Base-by-base conservation (phyloP, 2,888 invertebrate species). In the Tricholauxania praeusta region DNA sequence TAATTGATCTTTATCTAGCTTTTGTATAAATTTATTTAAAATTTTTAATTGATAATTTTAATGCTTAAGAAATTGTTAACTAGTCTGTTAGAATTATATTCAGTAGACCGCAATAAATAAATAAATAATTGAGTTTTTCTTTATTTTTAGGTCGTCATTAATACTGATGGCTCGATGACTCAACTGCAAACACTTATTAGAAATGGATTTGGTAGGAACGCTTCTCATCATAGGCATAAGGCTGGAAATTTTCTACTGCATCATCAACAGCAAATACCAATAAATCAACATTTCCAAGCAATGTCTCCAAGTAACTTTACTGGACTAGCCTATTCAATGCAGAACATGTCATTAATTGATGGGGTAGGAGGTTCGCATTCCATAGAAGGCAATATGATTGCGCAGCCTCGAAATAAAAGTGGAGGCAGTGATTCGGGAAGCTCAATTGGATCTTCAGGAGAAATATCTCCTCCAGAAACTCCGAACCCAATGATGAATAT, bases 401-500 rank as follows among this genome's bases (percentile, higher is more conserved):
- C 49, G 39, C 32, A 62, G 32, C 51, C 82, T 78, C 83, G 83
- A 17, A 83, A 81, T 73, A 86, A 87, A 75, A 84, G 84, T 75
- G 78, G 81, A 14, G 86, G 85, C 49, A 87, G 87, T 75, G 87
- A 87, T 78, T 85, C 87, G 3, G 87, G 86, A 47, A 87, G 87
- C 75, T 86, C 87, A n/a, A 83, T 86, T 77, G 86, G 86, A 32
- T 87, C 87, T n/a, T 83, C 84, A 15, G 86, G 85, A 28, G 87
- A 88, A 65, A 81, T 83, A 74, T 84, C 87, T 66, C 87, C 87
- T 60, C 87, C 88, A 52, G 87, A 87, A 75, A 87, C 87, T 71
- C 87, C 87, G 49, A 85, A 83, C 49, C 79, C 84, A 72, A 77
- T 83, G 73, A 77, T 78, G 62, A 81, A 78, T 75, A 79, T 75